These are phyloP conservation scores for Ooceraea biroi DNA, from an alignment of 1,140 invertebrate genomes.

Conservation along the genomic window DNA sequence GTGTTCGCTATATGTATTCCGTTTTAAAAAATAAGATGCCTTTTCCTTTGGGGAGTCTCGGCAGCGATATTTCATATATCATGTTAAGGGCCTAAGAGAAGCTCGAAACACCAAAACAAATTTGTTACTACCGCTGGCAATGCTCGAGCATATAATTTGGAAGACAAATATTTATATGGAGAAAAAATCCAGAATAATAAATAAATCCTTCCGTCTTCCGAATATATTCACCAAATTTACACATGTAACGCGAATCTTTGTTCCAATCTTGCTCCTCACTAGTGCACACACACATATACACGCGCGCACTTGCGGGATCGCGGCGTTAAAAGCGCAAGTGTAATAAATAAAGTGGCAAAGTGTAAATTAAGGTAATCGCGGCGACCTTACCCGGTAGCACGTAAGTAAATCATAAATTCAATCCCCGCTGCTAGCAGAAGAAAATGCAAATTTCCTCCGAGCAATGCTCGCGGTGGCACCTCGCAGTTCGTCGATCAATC, in stretches of 20 bases:
- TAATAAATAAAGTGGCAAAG: slow-evolving; percentile 53
- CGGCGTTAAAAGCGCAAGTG: neutral
- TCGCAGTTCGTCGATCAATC: slow-evolving; percentile 55
- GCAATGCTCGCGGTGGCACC: slow-evolving; percentile 47
- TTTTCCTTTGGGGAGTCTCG: too few relatives aligned
- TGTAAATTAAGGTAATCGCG: slow-evolving; percentile 58
- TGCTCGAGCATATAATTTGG: too few relatives aligned
- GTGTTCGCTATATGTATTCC: too few relatives aligned
- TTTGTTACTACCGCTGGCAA: too few relatives aligned
- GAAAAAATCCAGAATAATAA: neutral
- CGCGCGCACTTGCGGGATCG: neutral
- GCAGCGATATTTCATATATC: too few relatives aligned
- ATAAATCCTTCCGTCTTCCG: neutral
- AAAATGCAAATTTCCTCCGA: slow-evolving; percentile 54
- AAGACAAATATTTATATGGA: too few relatives aligned
- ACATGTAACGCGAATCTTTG: neutral
- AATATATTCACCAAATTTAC: slow-evolving; percentile 7
- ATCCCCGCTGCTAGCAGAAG: slow-evolving; percentile 37
- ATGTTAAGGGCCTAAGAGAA: too few relatives aligned
- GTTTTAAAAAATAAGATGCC: too few relatives aligned
- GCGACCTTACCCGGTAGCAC: slow-evolving; percentile 22
- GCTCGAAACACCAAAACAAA: too few relatives aligned
- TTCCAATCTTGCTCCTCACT: slow-evolving; percentile 12
- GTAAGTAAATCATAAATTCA: slow-evolving; percentile 60
- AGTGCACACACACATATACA: too few relatives aligned